A percentile compares a stretch with the other conserved stretches of the same genome.
Conservation (phyloP, 2,888 invertebrate genomes). For the Cheilosia impressa region DNA sequence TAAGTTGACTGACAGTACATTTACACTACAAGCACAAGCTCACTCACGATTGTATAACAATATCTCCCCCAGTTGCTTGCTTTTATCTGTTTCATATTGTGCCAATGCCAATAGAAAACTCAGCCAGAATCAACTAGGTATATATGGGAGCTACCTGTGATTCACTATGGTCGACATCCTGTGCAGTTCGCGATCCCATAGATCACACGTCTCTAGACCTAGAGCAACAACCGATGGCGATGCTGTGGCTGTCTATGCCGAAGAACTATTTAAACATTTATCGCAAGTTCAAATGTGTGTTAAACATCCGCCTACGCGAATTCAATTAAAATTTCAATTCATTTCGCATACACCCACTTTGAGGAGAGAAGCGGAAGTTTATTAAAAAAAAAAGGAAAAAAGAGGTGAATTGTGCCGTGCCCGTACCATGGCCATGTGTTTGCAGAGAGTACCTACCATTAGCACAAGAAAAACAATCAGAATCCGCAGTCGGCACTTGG, state of each 20-base stretch:
- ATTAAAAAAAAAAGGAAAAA: slow-evolving; percentile 43
- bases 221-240: slow-evolving; percentile 17
- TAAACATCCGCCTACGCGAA: slow-evolving; percentile 70
- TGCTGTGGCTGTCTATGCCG: slow-evolving; percentile 54
- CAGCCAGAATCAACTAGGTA: slow-evolving; percentile 20
- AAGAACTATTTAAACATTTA: slow-evolving; percentile 73
- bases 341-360: slow-evolving; percentile 73
- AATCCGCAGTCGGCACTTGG: no score
- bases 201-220: slow-evolving; percentile 26
- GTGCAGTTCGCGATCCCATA: slow-evolving; percentile 52
- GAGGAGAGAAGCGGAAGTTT: slow-evolving; percentile 63
- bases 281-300: slow-evolving; percentile 64
- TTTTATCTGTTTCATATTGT: slow-evolving; percentile 17
- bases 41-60: slow-evolving; percentile 59
- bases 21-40: slow-evolving; percentile 34
- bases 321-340: slow-evolving; percentile 75
- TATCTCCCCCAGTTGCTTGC: slow-evolving; percentile 55
- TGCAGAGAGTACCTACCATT: no score
- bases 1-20: slow-evolving; percentile 31
- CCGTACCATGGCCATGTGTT: neutral
- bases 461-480: no score
- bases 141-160: slow-evolving; percentile 29
- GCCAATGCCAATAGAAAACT: slow-evolving; percentile 45
- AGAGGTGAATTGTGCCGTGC: slow-evolving; percentile 14
- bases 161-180: slow-evolving; percentile 64